Percentiles rank a stretch among this genome's conserved stretches.
Evolutionary conservation across 1,140 invertebrate species (phyloP).

Genomic region (Bombus confusus): DNA sequence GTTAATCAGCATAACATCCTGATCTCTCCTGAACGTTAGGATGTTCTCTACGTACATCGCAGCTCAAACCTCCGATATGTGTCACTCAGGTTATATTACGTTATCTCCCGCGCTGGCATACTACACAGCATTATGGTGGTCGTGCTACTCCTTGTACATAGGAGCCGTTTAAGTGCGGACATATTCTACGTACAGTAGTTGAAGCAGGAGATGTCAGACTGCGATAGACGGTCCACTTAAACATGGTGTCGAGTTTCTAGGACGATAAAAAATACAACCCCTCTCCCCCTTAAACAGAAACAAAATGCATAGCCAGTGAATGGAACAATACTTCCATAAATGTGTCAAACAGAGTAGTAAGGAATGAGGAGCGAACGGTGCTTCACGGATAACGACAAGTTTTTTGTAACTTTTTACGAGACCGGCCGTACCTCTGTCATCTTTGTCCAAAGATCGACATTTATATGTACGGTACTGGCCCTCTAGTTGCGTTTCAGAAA

Average conservation of each 20-base stretch:
- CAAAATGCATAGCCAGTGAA: conserved; percentile 15
- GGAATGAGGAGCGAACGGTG: neutral
- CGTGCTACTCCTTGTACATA: conserved; percentile 46
- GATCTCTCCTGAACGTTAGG: conserved; percentile 43
- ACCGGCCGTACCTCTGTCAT: neutral
- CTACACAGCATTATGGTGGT: conserved; percentile 56
- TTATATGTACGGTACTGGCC: no score
- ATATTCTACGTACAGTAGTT: conserved; percentile 39
- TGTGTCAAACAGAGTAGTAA: neutral
- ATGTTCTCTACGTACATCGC: conserved; percentile 23
- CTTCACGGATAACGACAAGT: neutral
- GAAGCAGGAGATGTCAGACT: conserved; percentile 37
- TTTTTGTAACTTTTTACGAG: neutral
- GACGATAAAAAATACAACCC: conserved; percentile 4
- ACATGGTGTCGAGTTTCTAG: conserved; percentile 33
- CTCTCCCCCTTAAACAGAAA: neutral
- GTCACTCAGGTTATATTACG: conserved; percentile 51
- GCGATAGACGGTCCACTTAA: conserved; percentile 48
- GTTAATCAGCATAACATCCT: conserved; percentile 67
- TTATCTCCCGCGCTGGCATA: conserved; percentile 59
- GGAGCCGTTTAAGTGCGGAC: conserved; percentile 33
- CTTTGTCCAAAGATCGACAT: neutral
- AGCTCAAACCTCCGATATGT: conserved; percentile 2
- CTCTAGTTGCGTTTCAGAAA: neutral
- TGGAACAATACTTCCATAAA: conserved; percentile 14